Base-by-base conservation (phyloP, 2,113 vertebrate species). In the Megaceryle torquata region DNA sequence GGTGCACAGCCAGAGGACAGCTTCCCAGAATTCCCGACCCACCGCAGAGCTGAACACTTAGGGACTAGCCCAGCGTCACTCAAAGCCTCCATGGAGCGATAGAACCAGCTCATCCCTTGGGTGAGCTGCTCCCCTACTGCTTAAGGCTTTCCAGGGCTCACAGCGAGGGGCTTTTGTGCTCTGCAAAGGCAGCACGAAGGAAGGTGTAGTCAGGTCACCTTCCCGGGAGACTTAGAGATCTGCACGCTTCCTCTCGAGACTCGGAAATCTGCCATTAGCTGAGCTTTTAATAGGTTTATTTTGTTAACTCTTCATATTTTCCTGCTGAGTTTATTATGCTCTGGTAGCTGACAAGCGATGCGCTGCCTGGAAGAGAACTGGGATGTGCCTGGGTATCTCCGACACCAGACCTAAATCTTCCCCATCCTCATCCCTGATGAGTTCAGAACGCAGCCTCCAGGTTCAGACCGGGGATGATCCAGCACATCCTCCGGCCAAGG, bases 271-370 rank as follows among this genome's bases (percentile, higher is more conserved):
- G 75, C 53, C 48, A 46, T 53, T 69, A 88, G 61, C 60, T 82
- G 51, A 89, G 21, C 22, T 91, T 84, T 70, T 46, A 92, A 88
- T 19, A 64, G 31, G 56, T 93, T 84, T 70, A 69, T 86, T 95
- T 78, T 82, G 50, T 56, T 82, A 88, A 75, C 18, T 67, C 37
- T 67, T 82, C 10, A 1, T n/a, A 21, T 33, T 72, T 31, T 86
- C 67, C 57, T 77, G 25, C 50, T 48, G 72, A 77, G 29, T 59
- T 85, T 74, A 25, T 74, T 56, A 50, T 4, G 29, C n/a, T 76
- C n/a, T 64, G 35, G 46, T 41, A 39, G 46, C 26, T 67, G 50
- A 60, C 31, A 43, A 82, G 65, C 31, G 50, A 51, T 20, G 29
- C 20, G 54, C 26, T 57, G 80, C 50, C 59, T 81, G 81, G 67